Evolutionary conservation across 2,113 vertebrate species (phyloP).

Genomic region (Cinclus cinclus): DNA sequence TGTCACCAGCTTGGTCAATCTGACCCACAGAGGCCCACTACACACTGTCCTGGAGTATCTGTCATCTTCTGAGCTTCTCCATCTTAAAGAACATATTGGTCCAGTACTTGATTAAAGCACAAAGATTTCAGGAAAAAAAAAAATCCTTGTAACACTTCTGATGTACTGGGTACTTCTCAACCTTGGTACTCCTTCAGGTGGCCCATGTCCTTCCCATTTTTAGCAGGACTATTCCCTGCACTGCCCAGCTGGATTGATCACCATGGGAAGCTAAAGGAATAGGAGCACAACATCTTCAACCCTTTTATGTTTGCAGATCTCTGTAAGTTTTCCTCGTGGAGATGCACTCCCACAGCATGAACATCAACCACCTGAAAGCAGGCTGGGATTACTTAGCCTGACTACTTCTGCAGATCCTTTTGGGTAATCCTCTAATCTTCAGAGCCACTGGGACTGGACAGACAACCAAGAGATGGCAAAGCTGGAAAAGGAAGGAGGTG

Average conservation of each 20-base stretch:
- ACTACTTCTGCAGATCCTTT: background rate
- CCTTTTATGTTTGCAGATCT: background rate
- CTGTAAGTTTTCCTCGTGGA: accelerated
- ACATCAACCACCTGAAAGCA: background rate
- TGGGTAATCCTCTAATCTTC: background rate
- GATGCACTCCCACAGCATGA: background rate
- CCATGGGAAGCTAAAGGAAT: background rate
- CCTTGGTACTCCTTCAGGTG: background rate
- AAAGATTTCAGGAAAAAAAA: background rate
- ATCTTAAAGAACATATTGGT: background rate
- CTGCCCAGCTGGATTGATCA: background rate
- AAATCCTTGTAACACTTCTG: background rate
- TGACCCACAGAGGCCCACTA: background rate
- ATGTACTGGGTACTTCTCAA: background rate
- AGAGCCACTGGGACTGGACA: background rate
- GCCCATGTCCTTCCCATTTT: background rate
- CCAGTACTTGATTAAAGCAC: background rate
- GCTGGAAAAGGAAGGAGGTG: background rate
- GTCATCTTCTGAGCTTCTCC: background rate
- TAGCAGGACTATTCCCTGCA: background rate
- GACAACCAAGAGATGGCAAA: background rate
- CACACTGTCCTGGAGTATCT: background rate
- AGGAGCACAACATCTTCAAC: background rate
- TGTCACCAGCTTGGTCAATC: background rate
- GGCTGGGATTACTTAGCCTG: background rate